Evolutionary conservation across 2,797 vertebrate genomes (phyloP).

Genomic region (Poeciliopsis turneri): DNA sequence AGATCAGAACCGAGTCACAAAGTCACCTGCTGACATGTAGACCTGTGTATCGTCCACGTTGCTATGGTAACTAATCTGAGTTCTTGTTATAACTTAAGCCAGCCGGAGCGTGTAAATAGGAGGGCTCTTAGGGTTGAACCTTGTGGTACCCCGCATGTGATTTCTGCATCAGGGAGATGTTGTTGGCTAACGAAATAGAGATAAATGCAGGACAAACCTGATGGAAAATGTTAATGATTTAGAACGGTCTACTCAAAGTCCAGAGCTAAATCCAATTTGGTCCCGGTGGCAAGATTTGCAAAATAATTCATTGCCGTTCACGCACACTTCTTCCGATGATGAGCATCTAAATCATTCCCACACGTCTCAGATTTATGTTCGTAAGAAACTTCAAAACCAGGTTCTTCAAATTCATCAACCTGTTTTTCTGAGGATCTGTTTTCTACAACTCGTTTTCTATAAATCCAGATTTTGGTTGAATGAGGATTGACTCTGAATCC

Average conservation of each 20-base stretch:
- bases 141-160: too few species aligned
- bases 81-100: too few species aligned
- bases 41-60: too few species aligned
- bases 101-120: too few species aligned
- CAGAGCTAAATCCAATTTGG: not conserved
- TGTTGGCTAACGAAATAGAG: not conserved
- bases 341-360: not conserved
- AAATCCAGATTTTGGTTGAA: not conserved
- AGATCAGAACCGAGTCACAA: too few species aligned
- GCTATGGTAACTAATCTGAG: too few species aligned
- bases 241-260: not conserved
- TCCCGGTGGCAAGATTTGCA: too few species aligned
- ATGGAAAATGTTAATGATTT: not conserved
- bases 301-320: not conserved
- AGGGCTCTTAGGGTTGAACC: too few species aligned
- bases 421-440: not conserved
- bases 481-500: not conserved
- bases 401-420: not conserved
- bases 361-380: not conserved
- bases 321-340: not conserved
- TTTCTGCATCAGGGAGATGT: too few species aligned
- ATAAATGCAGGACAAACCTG: not conserved
- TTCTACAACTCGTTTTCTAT: not conserved
- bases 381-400: not conserved
- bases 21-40: too few species aligned